Conservation (phyloP, 2,888 invertebrate species). For the Dromius quadrimaculatus region DNA sequence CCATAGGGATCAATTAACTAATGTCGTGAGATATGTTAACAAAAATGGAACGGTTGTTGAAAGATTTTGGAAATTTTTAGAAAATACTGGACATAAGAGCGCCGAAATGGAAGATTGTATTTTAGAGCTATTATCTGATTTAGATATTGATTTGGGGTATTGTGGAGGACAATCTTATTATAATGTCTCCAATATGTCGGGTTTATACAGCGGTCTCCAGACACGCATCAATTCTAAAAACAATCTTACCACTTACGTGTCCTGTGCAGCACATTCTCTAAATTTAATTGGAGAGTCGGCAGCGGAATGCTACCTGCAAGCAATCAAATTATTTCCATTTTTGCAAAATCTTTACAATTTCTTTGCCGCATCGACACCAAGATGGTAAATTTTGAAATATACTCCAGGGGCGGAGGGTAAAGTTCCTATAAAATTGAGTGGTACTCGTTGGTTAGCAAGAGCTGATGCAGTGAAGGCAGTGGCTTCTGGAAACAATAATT, state of each 20-base stretch:
- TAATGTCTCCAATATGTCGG: conserved; percentile 59
- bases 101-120: neutral
- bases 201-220: conserved; percentile 58
- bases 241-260: conserved; percentile 57
- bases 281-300: conserved; percentile 57
- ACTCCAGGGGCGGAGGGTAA: neutral
- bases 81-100: neutral
- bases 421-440: conserved; percentile 21
- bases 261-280: conserved; percentile 58
- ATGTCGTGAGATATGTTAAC: conserved; percentile 31
- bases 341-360: conserved; percentile 54
- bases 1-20: conserved; percentile 39
- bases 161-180: conserved; percentile 57
- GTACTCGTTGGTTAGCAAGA: conserved; percentile 35
- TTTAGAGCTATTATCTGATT: neutral
- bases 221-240: conserved; percentile 57
- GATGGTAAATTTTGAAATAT: conserved; percentile 56
- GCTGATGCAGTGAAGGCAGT: conserved; percentile 16
- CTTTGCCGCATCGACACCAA: conserved; percentile 55
- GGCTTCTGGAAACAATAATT: neutral
- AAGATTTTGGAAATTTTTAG: neutral
- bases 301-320: neutral
- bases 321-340: conserved; percentile 13
- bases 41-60: neutral
- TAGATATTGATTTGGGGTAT: neutral